Percentiles rank a stretch among this genome's conserved stretches.
Conservation (phyloP, 2,888 invertebrate species). For the Slavum lentiscoides region DNA sequence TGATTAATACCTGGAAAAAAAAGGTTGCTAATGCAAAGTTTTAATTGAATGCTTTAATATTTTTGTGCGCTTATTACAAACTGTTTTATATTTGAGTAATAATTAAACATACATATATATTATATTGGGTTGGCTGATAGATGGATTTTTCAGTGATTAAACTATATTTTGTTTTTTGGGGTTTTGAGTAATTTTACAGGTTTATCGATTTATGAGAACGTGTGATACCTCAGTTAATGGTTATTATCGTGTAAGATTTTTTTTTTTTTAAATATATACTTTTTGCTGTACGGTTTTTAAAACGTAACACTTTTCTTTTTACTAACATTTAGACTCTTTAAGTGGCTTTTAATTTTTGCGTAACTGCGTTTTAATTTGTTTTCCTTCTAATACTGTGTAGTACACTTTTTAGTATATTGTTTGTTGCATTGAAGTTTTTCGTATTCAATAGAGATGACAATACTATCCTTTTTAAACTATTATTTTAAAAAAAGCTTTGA, state of each 20-base stretch:
- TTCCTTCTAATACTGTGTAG: not conserved
- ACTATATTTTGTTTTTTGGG: not conserved
- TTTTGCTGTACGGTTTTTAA: slow-evolving; percentile 2
- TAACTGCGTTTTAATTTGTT: not conserved
- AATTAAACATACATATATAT: not conserved
- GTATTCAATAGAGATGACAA: not conserved
- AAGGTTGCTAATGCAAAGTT: not conserved
- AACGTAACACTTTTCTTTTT: no score
- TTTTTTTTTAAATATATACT: not conserved
- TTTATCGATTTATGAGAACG: slow-evolving; percentile 1
- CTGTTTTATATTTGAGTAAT: not conserved
- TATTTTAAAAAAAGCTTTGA: slow-evolving; percentile 8
- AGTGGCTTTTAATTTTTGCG: not conserved
- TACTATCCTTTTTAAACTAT: not conserved
- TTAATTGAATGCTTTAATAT: slow-evolving; percentile 1
- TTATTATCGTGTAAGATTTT: slow-evolving; percentile 28
- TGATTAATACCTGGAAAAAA: not conserved
- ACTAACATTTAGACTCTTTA: no score
- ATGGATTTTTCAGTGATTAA: not conserved
- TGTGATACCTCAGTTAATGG: slow-evolving; percentile 4
- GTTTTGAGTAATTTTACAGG: slow-evolving; percentile 37
- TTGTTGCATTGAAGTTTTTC: not conserved
- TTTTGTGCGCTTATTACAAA: not conserved
- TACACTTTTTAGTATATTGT: not conserved
- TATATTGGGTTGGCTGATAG: not conserved